Conservation (phyloP, 1,140 invertebrate genomes). For the Drosophila tani region DNA sequence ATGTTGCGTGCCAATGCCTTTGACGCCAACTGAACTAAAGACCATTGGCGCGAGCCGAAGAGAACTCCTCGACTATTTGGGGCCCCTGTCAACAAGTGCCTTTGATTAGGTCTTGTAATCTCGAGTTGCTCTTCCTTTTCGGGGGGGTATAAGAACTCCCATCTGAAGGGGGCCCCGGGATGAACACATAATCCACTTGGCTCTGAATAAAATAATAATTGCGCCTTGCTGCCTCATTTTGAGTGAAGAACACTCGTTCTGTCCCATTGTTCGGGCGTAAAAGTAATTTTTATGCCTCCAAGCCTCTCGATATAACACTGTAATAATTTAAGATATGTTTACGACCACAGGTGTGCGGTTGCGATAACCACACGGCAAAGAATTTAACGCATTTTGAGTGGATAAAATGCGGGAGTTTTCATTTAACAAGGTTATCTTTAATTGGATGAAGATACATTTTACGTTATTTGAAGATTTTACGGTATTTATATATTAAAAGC, state of each 20-base stretch:
- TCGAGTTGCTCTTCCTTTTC: conserved; percentile 29
- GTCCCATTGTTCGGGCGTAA: neutral
- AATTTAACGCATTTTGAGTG: neutral
- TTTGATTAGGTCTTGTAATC: conserved; percentile 47
- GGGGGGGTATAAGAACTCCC: conserved; percentile 2
- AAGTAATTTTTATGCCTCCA: conserved; percentile 4
- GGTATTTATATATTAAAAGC: neutral
- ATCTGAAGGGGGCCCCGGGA: neutral
- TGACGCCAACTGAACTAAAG: conserved; percentile 53
- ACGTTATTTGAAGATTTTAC: too few relatives aligned
- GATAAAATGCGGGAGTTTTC: neutral
- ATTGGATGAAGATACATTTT: neutral
- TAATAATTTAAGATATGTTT: conserved; percentile 38
- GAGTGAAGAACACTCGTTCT: neutral
- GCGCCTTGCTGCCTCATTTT: neutral
- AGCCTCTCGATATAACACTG: conserved; percentile 24
- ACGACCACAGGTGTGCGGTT: conserved; percentile 29
- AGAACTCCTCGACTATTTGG: conserved; percentile 9
- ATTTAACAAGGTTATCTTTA: neutral
- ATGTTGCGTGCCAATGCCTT: conserved; percentile 59
- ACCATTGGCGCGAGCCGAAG: conserved; percentile 11
- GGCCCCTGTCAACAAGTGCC: conserved; percentile 27
- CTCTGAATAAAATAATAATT: conserved; percentile 1
- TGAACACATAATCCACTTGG: neutral
- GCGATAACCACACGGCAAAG: conserved; percentile 21